Evolutionary conservation across 1,140 invertebrate genomes (phyloP).

Genomic region (Camponotus vicinus): DNA sequence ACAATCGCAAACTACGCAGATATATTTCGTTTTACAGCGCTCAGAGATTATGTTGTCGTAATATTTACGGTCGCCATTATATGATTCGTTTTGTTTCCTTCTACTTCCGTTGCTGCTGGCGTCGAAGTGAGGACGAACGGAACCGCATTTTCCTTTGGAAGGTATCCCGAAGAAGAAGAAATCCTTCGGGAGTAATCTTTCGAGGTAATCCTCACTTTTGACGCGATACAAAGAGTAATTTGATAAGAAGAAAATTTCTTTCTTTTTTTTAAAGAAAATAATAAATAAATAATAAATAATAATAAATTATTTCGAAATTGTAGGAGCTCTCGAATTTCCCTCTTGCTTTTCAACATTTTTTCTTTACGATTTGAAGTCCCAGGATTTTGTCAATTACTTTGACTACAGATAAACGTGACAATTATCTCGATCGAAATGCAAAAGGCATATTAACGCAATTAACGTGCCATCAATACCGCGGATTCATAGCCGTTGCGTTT

Average conservation of each 20-base stretch:
- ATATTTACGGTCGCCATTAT: slow-evolving; percentile 21
- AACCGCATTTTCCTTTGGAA: not conserved
- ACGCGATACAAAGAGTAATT: not conserved
- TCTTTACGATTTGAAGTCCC: not conserved
- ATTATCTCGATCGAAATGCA: not conserved
- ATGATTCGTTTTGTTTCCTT: not conserved
- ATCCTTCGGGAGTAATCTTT: slow-evolving; percentile 2
- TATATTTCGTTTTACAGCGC: slow-evolving; percentile 17
- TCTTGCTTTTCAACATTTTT: not conserved
- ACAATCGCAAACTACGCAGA: slow-evolving; percentile 1
- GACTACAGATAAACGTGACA: not conserved
- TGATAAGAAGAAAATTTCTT: too few species aligned
- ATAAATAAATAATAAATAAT: not conserved
- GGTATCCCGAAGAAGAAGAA: slow-evolving; percentile 1
- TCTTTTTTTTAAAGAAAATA: not conserved
- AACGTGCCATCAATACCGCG: not conserved
- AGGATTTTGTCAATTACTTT: not conserved
- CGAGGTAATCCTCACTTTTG: not conserved
- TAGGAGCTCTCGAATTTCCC: not conserved
- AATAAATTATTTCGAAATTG: not conserved
- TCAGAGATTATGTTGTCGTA: not conserved
- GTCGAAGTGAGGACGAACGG: not conserved
- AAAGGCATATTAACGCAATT: slow-evolving; percentile 26
- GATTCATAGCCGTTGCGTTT: slow-evolving; percentile 12
- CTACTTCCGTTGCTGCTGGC: not conserved